A percentile compares a stretch with the other conserved stretches of the same genome.
Conservation (phyloP, 2,113 vertebrate species). For the Heptranchias perlo region DNA sequence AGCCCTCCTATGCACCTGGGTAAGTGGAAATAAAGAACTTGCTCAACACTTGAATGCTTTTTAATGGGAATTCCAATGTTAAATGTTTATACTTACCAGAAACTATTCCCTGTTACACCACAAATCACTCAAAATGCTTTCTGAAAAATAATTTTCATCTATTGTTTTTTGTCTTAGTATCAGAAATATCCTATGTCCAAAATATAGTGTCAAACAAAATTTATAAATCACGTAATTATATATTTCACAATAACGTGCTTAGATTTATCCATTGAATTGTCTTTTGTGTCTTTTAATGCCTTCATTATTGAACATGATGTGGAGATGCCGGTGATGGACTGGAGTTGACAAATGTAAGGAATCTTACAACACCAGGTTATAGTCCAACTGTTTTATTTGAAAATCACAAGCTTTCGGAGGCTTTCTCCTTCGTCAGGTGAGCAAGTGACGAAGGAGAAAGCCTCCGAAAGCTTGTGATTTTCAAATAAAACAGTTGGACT, state of each 20-base stretch:
- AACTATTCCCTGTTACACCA: background rate
- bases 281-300: background rate
- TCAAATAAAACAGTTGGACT: too few relatives aligned
- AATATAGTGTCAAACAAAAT: background rate
- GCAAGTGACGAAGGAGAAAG: too few relatives aligned
- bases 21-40: constrained; percentile 56
- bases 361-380: too few relatives aligned
- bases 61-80: background rate
- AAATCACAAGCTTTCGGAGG: too few relatives aligned
- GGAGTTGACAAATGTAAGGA: too few relatives aligned
- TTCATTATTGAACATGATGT: background rate
- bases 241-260: background rate
- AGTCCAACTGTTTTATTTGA: too few relatives aligned
- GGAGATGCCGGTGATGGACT: too few relatives aligned
- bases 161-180: background rate
- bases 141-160: background rate
- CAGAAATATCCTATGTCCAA: background rate
- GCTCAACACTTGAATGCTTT: background rate
- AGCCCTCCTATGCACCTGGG: constrained; percentile 87
- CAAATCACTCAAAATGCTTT: background rate
- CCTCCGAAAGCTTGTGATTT: too few relatives aligned
- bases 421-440: too few relatives aligned
- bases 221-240: background rate
- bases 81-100: background rate
- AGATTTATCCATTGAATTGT: background rate